Base-by-base conservation (phyloP, 2,797 vertebrate genomes). In the Rhinichthys osculus region DNA sequence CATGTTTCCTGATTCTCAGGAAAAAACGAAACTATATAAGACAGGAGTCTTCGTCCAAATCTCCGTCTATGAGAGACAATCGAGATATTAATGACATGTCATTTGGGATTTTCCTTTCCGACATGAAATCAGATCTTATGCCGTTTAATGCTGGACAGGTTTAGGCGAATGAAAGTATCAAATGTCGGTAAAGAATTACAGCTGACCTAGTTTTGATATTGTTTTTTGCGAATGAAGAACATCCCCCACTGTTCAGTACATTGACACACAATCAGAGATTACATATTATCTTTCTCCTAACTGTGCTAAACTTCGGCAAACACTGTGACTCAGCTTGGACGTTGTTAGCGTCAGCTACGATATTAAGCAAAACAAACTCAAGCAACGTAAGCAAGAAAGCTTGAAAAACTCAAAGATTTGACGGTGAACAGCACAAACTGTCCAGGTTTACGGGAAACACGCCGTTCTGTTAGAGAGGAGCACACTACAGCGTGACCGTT, bases 401-500 rank as follows among this genome's bases (percentile, higher is more conserved):
- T 16, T 62, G 19, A 52, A 3, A 40, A 21, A 42, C 33, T 38
- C 23, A 30, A 17, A 67, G 13, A 69, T 21, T 42, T 47, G 42
- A 16, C 23, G 8, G 35, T 30, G 16, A 81, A 30, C 9, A 62
- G 52, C 64, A 83, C 74, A 66, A 19, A n/a, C 54, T 67, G 69
- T 78, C 33, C 38, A 14, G 11, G 54, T 42, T 62, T 62, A 87
- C 38, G 66, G 9, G 42, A 85, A 38, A 80, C 74, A 82, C 54
- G 52, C 72, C 54, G 73, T 69, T 38, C 17, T 71, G 76, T 64
- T 40, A 50, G 82, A 77, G 64, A 81, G n/a, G 66, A 88, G 77
- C 3, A 38, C 81, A 78, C 82, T 52, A 83, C 33, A 23, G 70
- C n/a, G 47, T 69, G 72, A 80, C 84, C 66, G 69, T 88, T 86